Base-by-base conservation (phyloP, 2,888 invertebrate genomes). In the Drosophila neotestacea region DNA sequence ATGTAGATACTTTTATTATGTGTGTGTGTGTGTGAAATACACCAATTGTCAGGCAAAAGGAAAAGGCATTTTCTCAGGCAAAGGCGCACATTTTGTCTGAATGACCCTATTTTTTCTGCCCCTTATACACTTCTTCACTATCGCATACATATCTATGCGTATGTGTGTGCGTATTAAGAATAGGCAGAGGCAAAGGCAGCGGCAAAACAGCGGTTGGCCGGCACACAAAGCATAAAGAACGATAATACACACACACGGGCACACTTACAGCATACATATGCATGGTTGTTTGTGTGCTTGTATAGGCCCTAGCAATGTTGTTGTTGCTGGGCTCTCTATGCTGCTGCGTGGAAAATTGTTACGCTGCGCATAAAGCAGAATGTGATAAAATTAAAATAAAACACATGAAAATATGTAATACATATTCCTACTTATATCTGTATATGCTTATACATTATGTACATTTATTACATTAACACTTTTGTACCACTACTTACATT, bases 141-240 rank as follows among this genome's bases (percentile, higher is more conserved):
- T 62, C 65, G 56, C 63, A 73, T 64, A 79, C 70, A 74, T 76
- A 72, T 58, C 48, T 73, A 67, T 79, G 68, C 41, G 54, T 59
- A 36, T 48, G 54, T 64, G 61, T 63, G 61, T 61, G 70, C 71
- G 78, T 70, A 61, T 76, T 58, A 68, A 82, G 85, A 85, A 83
- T 78, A 81, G 85, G 72, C 83, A 65, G 64, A 75, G 62, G 61
- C 73, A 66, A 39, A 41, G 61, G 56, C 71, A 50, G 46, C 55
- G 54, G 54, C 70, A 61, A 56, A 66, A 71, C 67, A 69, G 64
- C 67, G 76, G 59, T 64, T 55, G 64, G 77, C 83, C 83, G 80
- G 85, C 77, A 79, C 55, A 79, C 79, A 82, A 76, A 81, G 79
- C 79, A 82, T 81, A 81, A 79, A 76, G 82, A 81, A 81, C 76